Evolutionary conservation across 2,113 vertebrate genomes (phyloP).

Genomic region (Epinephelus lanceolatus): DNA sequence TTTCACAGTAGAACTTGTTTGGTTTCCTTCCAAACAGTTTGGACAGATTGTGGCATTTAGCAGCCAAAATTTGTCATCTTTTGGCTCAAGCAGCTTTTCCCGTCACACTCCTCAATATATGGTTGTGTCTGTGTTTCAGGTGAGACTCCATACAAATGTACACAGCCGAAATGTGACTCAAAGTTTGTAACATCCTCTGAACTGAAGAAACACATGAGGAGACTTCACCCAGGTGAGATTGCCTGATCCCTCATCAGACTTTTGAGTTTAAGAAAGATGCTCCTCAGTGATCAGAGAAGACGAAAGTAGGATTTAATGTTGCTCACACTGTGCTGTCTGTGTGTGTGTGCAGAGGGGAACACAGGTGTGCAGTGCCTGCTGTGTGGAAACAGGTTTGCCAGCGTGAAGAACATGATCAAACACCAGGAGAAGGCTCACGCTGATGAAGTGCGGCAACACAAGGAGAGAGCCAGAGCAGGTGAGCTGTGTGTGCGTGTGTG

Average conservation of each 20-base stretch:
- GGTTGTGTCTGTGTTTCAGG: slow-evolving; percentile 65
- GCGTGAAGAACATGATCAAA: slow-evolving; percentile 97
- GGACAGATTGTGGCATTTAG: background rate
- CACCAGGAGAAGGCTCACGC: slow-evolving; percentile 95
- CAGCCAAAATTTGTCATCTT: background rate
- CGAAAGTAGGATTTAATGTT: background rate
- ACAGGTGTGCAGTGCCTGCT: slow-evolving; percentile 93
- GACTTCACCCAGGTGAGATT: slow-evolving; percentile 92
- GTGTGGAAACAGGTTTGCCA: slow-evolving; percentile 96
- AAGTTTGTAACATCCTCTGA: slow-evolving; percentile 92
- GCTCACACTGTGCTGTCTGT: background rate
- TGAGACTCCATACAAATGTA: slow-evolving; percentile 82
- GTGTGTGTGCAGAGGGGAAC: slow-evolving; percentile 88
- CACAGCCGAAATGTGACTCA: slow-evolving; percentile 66
- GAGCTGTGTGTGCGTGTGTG: background rate
- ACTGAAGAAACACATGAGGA: slow-evolving; percentile 95
- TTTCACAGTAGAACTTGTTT: background rate
- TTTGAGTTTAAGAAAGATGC: background rate
- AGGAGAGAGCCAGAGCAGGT: slow-evolving; percentile 87
- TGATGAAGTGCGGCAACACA: slow-evolving; percentile 91
- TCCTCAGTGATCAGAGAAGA: background rate
- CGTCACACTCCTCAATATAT: background rate
- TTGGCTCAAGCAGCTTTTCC: background rate
- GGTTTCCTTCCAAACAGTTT: background rate
- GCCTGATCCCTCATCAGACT: no score